phyloP scores from a whole-genome alignment of 2,888 invertebrate genomes.

The Hemaris fuciformis region DNA sequence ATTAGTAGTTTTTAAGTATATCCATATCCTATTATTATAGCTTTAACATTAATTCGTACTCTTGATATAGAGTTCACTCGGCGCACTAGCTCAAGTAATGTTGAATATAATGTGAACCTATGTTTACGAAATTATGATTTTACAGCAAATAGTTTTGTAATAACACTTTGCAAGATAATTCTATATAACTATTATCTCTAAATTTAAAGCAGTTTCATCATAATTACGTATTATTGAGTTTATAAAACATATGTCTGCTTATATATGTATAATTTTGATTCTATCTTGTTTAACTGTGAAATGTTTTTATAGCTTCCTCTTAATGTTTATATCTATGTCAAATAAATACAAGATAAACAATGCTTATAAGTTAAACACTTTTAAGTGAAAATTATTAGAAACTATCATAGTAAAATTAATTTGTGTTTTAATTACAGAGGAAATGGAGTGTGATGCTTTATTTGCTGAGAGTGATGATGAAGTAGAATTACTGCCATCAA shows the following conservation, averaged over 20 bases:
- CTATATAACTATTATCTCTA: neutral
- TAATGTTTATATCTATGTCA: too few species aligned
- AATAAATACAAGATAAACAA: neutral
- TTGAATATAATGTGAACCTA: neutral
- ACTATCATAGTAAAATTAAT: neutral
- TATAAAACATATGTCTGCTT: too few species aligned
- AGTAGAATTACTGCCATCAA: constrained; percentile 67
- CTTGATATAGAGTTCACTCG: too few species aligned
- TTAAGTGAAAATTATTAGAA: neutral
- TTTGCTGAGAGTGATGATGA: constrained; percentile 85
- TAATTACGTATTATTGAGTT: neutral
- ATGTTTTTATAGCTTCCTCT: too few species aligned
- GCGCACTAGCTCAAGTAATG: neutral
- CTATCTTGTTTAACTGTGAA: too few species aligned
- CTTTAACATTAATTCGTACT: neutral
- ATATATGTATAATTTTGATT: too few species aligned
- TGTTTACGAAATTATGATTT: neutral
- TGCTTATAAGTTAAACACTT: neutral
- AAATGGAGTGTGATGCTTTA: constrained; percentile 84
- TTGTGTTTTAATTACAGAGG: constrained; percentile 63
- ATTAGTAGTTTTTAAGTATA: neutral
- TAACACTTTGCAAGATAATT: neutral
- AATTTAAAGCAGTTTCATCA: neutral
- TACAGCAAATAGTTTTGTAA: neutral
- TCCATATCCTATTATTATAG: neutral